Conservation (phyloP, 2,888 invertebrate species). For the Ophioninae sp. region DNA sequence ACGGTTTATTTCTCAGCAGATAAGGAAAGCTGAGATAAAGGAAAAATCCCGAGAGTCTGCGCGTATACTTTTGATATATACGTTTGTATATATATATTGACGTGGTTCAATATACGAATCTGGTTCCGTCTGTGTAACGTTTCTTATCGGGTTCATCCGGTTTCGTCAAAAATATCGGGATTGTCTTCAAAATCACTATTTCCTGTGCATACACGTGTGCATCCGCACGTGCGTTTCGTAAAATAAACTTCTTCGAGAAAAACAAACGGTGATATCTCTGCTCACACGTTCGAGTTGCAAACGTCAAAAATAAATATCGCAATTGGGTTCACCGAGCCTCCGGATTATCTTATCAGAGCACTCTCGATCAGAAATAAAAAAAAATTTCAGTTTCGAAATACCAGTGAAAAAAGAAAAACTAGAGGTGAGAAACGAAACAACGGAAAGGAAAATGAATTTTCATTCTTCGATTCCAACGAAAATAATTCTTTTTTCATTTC, state of each 20-base stretch:
- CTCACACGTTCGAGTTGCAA: conserved; percentile 2
- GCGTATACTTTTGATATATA: neutral
- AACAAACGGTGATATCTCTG: conserved; percentile 36
- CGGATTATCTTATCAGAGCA: conserved; percentile 40
- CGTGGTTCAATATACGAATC: neutral
- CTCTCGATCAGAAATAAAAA: conserved; percentile 3
- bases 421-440: neutral
- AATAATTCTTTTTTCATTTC: no score
- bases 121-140: neutral
- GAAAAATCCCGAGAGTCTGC: neutral
- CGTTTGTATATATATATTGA: neutral
- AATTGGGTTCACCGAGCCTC: conserved; percentile 28
- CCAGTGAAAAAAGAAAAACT: neutral
- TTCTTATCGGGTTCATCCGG: no score
- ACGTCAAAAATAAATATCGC: conserved; percentile 23
- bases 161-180: no score
- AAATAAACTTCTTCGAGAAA: conserved; percentile 38
- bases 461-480: no score
- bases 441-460: neutral
- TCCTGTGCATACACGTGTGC: neutral
- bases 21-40: conserved; percentile 37
- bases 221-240: neutral
- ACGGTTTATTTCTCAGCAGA: conserved; percentile 41
- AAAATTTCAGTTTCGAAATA: neutral
- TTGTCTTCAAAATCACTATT: no score